Conservation (phyloP, 2,888 invertebrate genomes). For the Dorcus parallelipipedus region DNA sequence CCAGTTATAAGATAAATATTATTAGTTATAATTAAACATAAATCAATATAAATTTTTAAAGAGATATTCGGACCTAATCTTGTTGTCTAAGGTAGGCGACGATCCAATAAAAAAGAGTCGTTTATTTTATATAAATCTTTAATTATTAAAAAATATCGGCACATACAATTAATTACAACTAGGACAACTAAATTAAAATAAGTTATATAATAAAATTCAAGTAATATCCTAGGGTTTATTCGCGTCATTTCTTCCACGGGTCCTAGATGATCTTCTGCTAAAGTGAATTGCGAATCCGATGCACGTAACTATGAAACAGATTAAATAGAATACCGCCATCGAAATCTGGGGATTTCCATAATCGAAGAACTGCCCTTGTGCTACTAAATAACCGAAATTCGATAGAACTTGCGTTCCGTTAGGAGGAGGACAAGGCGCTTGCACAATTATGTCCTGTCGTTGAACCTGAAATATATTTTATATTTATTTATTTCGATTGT, state of each 20-base stretch:
- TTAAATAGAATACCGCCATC: slow-evolving; percentile 59
- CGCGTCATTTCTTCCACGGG: slow-evolving; percentile 54
- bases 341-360: slow-evolving; percentile 58
- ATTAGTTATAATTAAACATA: too few species aligned
- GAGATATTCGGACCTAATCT: too few species aligned
- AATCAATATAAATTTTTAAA: too few species aligned
- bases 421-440: slow-evolving; percentile 75
- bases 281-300: slow-evolving; percentile 60
- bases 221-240: slow-evolving; percentile 55
- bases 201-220: neutral
- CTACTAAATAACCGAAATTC: slow-evolving; percentile 51
- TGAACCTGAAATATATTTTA: slow-evolving; percentile 59
- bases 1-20: too few species aligned
- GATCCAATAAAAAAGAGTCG: neutral
- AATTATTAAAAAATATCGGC: slow-evolving; percentile 10
- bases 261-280: slow-evolving; percentile 52
- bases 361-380: slow-evolving; percentile 54
- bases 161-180: slow-evolving; percentile 3
- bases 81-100: too few species aligned
- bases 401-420: slow-evolving; percentile 71
- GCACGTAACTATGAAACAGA: slow-evolving; percentile 60
- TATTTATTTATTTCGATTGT: too few species aligned
- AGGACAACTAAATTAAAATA: neutral
- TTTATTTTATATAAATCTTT: slow-evolving; percentile 2
- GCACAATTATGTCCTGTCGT: slow-evolving; percentile 83